Base-by-base conservation (phyloP, 92 coral and sea anemone species). In the Palythoa caribaeorum region DNA sequence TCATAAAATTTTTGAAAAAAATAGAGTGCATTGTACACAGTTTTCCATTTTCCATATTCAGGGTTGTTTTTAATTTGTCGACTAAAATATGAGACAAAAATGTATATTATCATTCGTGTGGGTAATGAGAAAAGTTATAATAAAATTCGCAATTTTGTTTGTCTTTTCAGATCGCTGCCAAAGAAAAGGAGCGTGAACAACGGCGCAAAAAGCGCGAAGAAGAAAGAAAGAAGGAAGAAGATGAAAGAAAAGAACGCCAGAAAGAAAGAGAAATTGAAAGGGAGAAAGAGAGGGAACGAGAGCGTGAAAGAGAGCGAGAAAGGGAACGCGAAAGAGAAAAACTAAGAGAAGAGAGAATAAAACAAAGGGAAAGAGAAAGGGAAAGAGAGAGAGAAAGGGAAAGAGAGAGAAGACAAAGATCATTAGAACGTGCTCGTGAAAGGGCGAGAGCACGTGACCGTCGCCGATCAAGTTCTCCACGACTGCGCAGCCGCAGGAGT, bases 121-220 rank as follows among this genome's bases (percentile, higher is more conserved):
- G 50, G 7, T 44, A 14, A 5, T n/a, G 2, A 13, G 35, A 38
- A 15, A 38, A 11, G 77, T 13, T 73, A 0, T 1, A 48, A n/a
- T n/a, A n/a, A n/a, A n/a, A n/a, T n/a, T n/a, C n/a, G n/a, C 15
- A 35, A 65, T 37, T 70, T 35, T 79, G 9, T 65, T 66, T 44
- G 62, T 63, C 5, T 15, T 51, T 70, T 3, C 83, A 94, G 98
- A 84, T 92, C 55, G 93, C 89, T 44, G 66, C 78, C 38, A 92
- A 92, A 77, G 94, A 92, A 39, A 83, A 89, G 38, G 98, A 96
- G 71, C 89, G 98, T 53, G 96, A 95, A 66, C 94, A 94, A 60
- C 84, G 96, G 59, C 95, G 97, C 10, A 92, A 89, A 86, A 86
- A 90, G n/a, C 87, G 96, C 12, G 83, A 94, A 68, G 90, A 90